Evolutionary conservation across 1,140 invertebrate species (phyloP), one percentile per base, ranked within the genome.

Genomic region (Harpegnathos saltator): DNA sequence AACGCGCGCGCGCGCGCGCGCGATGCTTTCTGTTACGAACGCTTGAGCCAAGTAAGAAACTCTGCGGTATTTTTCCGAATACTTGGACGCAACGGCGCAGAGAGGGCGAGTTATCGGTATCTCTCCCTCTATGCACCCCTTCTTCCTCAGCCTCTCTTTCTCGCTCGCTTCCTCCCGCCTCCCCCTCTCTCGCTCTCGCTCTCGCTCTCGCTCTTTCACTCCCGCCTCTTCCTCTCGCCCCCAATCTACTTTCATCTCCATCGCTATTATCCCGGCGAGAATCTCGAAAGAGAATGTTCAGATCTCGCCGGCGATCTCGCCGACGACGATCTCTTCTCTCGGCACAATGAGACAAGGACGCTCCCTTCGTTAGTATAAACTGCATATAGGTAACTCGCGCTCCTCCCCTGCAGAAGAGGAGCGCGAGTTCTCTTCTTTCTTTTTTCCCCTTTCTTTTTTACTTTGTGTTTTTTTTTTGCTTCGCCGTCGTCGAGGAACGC

Each of bases 271-370:
- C 62, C 48, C 48, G 29, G 26, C 44, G 29, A 66, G 48, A 77
- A 77, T 77, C 74, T 77, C 19, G 66, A 77, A 77, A 54, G 62
- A 66, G 48, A 66, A 52, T 24, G n/a, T 54, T 77, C 74, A 62
- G 74, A 77, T 66, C 73, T 62, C 72, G 72, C 58, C 38, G 56
- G 71, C 71, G 71, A 74, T 74, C 22, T 75, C 44, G 26, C 9
- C 59, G 59, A 75, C 59, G 59, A 75, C 44, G 48, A 66, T 66
- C 61, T 66, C 29, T 24, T 56, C 48, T 29, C 73, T 54, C 74
- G 48, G 26, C 19, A 22, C 74, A 66, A 66, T 66, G 62, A 66
- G 74, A 66, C 74, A 66, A 77, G 48, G 61, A 77, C 48, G 14
- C 48, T 77, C 19, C 11, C 61, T 77, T 77, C 74, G 48, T 77